These are phyloP conservation scores for Drosophila paramelanica DNA, from an alignment of 2,888 invertebrate genomes.

Conservation along the genomic window DNA sequence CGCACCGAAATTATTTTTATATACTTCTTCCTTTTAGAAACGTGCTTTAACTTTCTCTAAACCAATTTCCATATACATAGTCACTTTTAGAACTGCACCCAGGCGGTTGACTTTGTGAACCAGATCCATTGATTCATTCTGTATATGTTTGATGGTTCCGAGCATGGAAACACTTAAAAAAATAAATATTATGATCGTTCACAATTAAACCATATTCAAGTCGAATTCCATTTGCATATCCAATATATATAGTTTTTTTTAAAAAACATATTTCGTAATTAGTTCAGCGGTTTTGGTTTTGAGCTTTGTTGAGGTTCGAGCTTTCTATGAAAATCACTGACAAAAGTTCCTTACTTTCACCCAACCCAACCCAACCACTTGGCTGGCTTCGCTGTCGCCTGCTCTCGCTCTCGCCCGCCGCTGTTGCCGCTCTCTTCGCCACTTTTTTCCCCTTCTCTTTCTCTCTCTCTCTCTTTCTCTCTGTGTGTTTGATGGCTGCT, in stretches of 20 bases:
- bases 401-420: constrained; percentile 40
- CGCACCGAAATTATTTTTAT: constrained; percentile 41
- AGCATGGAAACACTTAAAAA: constrained; percentile 38
- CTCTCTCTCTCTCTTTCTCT: constrained; percentile 20
- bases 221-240: constrained; percentile 36
- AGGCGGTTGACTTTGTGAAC: constrained; percentile 48
- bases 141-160: constrained; percentile 36
- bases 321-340: constrained; percentile 73
- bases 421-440: constrained; percentile 27
- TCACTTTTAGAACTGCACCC: constrained; percentile 54
- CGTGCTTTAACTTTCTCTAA: constrained; percentile 31
- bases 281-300: constrained; percentile 66
- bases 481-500: constrained; percentile 34
- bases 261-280: constrained; percentile 37
- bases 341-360: constrained; percentile 71
- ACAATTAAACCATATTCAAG: constrained; percentile 20
- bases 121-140: constrained; percentile 31
- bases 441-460: constrained; percentile 20
- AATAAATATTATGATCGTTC: constrained; percentile 9
- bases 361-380: constrained; percentile 2
- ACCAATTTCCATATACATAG: constrained; percentile 16
- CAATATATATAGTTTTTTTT: constrained; percentile 14
- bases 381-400: constrained; percentile 18
- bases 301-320: constrained; percentile 65
- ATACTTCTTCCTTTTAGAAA: constrained; percentile 23